Base-by-base conservation (phyloP, 2,797 vertebrate genomes). In the Gymnoscopelus microlampas region DNA sequence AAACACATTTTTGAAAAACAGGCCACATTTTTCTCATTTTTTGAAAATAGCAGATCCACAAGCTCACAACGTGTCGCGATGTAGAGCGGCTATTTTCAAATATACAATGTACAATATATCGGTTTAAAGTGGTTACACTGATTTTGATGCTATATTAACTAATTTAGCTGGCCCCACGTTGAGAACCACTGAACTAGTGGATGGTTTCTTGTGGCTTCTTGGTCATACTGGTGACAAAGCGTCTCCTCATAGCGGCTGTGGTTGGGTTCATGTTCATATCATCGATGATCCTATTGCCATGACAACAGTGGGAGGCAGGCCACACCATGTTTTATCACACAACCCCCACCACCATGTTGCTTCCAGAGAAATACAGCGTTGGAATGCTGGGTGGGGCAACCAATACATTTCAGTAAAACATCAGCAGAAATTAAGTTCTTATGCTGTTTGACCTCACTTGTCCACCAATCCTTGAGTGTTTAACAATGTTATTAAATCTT, bases 271-370 rank as follows among this genome's bases (percentile, higher is more conserved):
- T 74, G 71, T 75, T 70, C 80, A 88, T 74, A 78, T 53, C 73
- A 65, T 63, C 15, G 66, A 74, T 82, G 74, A 87, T 79, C 82
- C 74, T 73, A 86, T 90, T 91, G 75, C 88, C 83, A 90, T 89
- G 87, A 87, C 89, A 88, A 91, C 89, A 79, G 72, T 9, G 51
- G 32, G 32, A 35, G 32, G 32, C 32, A 87, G 86, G 67, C 82
- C 87, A 86, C 88, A 85, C 86, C 49, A 78, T 73, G 66, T 77
- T 62, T 73, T 76, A 24, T 71, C 67, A 35, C 82, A 80, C 81
- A 81, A 80, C 79, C 85, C 76, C 78, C 78, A 80, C 78, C 78
- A 80, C 63, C 77, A 54, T 70, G 65, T 69, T 76, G 12, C 1
- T 26, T 60, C 74, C 60, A 60, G 54, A 80, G 53, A 10, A 19